Base-by-base conservation (phyloP, 2,797 vertebrate genomes). In the Acanthis flammea region DNA sequence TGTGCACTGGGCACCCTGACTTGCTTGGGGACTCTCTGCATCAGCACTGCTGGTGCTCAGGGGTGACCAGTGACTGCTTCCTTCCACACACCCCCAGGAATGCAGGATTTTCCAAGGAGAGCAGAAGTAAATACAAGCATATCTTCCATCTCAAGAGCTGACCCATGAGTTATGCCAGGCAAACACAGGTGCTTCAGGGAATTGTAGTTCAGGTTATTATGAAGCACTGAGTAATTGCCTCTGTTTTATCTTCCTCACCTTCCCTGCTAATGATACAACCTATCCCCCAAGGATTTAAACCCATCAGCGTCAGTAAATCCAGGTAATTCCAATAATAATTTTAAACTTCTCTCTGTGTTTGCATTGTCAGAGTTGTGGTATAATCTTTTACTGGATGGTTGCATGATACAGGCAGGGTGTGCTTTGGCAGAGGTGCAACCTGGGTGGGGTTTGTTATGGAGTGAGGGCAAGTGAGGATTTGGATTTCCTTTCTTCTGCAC, bases 171-270 rank as follows among this genome's bases (percentile, higher is more conserved):
- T 60, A 21, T 58, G 30, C 75, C 87, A 93, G 86, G 82, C 78
- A 91, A 94, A 86, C 72, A 65, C 30, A 53, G 68, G 35, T 55
- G 50, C 90, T 92, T 91, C 71, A 72, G 92, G 71, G 63, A 92
- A 87, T 92, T 96, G 78, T 65, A 68, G 65, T 33, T 77, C 71
- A 74, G 37, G 57, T 88, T 92, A 66, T 71, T 89, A 45, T 19
- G 51, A 81, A 91, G 68, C 18, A 80, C 75, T 55, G 85, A 85
- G 60, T 94, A 92, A 91, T 90, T 95, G 79, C 62, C 47, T 93
- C 66, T 91, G 68, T 86, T 94, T 95, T 90, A 92, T 73, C 60
- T 95, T 95, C 79, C 37, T 94, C 37, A 68, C 83, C 85, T 92
- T 86, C 68, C 80, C 47, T 92, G 73, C 88, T 95, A 95, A 72